phyloP scores from a whole-genome alignment of 1,140 invertebrate species.

The Magallana angulata region DNA sequence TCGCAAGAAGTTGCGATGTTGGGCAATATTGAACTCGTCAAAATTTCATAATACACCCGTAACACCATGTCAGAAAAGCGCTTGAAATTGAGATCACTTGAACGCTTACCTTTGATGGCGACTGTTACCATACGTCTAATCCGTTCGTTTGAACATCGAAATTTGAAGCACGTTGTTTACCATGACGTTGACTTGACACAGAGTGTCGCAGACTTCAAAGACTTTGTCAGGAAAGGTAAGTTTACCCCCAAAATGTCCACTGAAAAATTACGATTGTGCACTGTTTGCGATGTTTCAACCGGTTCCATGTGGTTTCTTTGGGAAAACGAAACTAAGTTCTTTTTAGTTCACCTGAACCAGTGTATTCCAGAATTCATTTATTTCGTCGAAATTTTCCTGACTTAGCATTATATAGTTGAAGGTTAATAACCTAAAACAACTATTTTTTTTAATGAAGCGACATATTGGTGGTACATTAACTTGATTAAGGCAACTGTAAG shows the following conservation, averaged over 20 bases:
- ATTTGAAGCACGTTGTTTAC: conserved; percentile 74
- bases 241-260: background rate
- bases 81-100: background rate
- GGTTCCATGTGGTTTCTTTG: no score
- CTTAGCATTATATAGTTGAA: no score
- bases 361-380: no score
- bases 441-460: no score
- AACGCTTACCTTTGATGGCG: conserved; percentile 2
- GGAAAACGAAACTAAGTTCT: no score
- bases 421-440: no score
- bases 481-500: no score
- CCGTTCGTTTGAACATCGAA: conserved; percentile 76
- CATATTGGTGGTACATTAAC: no score
- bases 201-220: conserved; percentile 62
- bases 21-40: background rate
- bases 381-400: no score
- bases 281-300: no score
- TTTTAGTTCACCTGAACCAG: no score
- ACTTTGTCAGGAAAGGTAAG: conserved; percentile 48
- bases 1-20: background rate
- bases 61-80: background rate
- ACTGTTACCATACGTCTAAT: conserved; percentile 75
- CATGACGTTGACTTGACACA: conserved; percentile 64
- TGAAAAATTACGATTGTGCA: no score
- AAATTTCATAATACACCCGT: background rate